phyloP scores from a whole-genome alignment of 2,797 vertebrate species.

The Enteromius trimaculatus region DNA sequence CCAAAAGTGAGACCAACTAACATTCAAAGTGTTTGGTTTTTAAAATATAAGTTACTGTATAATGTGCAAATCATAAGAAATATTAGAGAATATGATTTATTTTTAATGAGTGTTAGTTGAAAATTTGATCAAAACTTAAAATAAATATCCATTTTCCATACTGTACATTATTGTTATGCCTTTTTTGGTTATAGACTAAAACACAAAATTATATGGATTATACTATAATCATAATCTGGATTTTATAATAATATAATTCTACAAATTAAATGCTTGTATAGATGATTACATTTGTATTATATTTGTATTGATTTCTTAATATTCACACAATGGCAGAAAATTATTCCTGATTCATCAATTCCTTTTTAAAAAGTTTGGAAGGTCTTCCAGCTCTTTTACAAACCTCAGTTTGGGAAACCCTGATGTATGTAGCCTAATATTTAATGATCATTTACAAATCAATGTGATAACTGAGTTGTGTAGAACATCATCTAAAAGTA shows the following conservation, averaged over 20 bases:
- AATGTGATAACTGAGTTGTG: background rate
- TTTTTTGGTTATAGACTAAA: background rate
- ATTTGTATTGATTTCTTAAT: background rate
- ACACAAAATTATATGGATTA: background rate
- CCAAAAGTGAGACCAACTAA: background rate
- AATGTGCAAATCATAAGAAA: background rate
- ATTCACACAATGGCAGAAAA: background rate
- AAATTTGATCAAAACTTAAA: background rate
- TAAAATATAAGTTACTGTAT: background rate
- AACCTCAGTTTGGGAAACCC: background rate
- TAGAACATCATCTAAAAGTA: background rate
- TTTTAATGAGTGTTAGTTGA: background rate
- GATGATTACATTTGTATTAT: background rate
- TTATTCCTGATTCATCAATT: background rate
- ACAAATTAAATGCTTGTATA: background rate
- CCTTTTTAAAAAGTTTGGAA: background rate
- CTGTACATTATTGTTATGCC: background rate
- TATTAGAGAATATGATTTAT: background rate
- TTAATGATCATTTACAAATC: background rate
- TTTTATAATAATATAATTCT: background rate
- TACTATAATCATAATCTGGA: background rate
- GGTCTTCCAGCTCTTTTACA: background rate
- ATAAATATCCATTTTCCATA: background rate
- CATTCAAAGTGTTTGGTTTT: background rate
- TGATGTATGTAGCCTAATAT: background rate